Percentiles rank a stretch among this genome's conserved stretches.
These are phyloP conservation scores for Parazoanthus atlanticus DNA, from an alignment of 92 coral and sea anemone species.

Conservation along the genomic window DNA sequence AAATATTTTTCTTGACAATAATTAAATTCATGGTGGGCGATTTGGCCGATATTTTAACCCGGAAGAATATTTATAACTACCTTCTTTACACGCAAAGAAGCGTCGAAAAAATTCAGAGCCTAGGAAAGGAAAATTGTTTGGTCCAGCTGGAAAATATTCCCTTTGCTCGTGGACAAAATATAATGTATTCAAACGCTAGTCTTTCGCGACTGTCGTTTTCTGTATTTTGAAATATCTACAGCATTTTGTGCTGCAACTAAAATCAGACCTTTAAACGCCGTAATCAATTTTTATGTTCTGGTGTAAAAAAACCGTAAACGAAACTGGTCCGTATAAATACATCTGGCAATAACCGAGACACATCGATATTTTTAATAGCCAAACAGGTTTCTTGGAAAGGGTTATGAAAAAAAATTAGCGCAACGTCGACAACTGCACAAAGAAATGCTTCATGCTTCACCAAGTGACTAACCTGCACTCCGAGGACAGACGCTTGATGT, in stretches of 20 bases:
- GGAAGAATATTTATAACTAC: neutral
- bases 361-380: neutral
- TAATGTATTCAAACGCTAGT: neutral
- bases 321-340: neutral
- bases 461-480: slow-evolving; percentile 75
- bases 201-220: neutral
- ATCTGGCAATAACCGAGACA: neutral
- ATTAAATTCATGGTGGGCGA: neutral
- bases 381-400: slow-evolving; percentile 6
- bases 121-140: neutral
- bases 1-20: neutral
- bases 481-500: slow-evolving; percentile 78
- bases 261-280: neutral
- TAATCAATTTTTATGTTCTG: neutral
- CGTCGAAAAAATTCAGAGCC: neutral
- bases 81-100: neutral
- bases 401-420: neutral
- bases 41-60: neutral
- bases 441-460: neutral
- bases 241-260: neutral
- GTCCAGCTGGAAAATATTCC: neutral
- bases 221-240: neutral
- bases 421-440: slow-evolving; percentile 1
- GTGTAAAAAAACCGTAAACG: too few species aligned
- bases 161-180: neutral